A percentile compares a stretch with the other conserved stretches of the same genome.
phyloP scores from a whole-genome alignment of 1,140 invertebrate species.

The Dreissena polymorpha region DNA sequence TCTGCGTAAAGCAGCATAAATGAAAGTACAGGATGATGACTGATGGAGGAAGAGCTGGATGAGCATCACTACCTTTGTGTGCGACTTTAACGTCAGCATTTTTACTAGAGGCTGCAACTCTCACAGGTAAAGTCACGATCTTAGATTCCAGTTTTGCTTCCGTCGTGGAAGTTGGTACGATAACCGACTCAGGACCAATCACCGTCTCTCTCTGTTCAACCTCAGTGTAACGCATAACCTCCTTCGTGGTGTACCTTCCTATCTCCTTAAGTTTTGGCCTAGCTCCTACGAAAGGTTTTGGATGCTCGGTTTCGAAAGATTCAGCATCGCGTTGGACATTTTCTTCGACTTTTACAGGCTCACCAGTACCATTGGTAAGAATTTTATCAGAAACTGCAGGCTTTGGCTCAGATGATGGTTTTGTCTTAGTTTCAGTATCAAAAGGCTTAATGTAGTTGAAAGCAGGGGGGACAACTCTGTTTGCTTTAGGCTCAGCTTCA shows the following conservation, averaged over 20 bases:
- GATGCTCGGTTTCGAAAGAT: too few relatives aligned
- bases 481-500: too few relatives aligned
- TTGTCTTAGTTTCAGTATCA: neutral
- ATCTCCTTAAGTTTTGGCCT: constrained; percentile 43
- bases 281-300: neutral
- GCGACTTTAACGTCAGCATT: constrained; percentile 25
- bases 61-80: constrained; percentile 42
- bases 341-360: neutral
- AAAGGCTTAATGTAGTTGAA: neutral
- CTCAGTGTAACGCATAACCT: constrained; percentile 38
- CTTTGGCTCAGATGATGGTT: neutral
- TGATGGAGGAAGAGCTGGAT: neutral
- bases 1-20: neutral
- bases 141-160: constrained; percentile 4
- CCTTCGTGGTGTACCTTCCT: constrained; percentile 28
- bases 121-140: neutral
- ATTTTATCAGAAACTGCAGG: neutral
- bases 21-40: neutral
- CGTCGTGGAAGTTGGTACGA: neutral
- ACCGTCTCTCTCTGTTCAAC: constrained; percentile 42
- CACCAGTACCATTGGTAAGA: neutral
- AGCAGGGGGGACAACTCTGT: neutral
- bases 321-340: neutral
- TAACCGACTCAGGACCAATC: constrained; percentile 15
- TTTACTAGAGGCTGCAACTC: constrained; percentile 5